Base-by-base conservation (phyloP, 37 sponge, comb jelly and placozoan species). In the Chondrosia reniformis region DNA sequence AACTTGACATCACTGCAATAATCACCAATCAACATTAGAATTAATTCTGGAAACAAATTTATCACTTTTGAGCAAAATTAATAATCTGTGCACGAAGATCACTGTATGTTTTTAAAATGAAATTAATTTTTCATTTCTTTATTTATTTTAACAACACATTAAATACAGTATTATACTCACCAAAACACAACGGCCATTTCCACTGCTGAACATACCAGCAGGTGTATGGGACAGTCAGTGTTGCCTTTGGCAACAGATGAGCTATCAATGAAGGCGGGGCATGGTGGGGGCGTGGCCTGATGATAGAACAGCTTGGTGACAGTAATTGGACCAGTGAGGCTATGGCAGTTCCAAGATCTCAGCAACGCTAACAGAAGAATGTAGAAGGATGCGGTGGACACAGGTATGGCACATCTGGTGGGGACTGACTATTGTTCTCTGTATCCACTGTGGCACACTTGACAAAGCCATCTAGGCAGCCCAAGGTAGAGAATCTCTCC, bases 391-490 rank as follows among this genome's bases (percentile, higher is more conserved):
- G 63, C 8, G n/a, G 27, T 62, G 63, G 17, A 62, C 63, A 62
- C 27, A n/a, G 54, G 15, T 19, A 19, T 49, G 17, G 15, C n/a
- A 28, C 27, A 6, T 56, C 3, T 3, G 27, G 7, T 56, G 6
- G 9, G 9, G 2, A 6, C 72, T 40, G n/a, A 69, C 72, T 40
- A 1, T 19, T 12, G 24, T 25, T 39, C 72, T 69, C 42, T 44
- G 42, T 69, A 6, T 69, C 72, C 15, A 69, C 72, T 43, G 2
- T 34, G n/a, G 72, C 40, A 40, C 72, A 69, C 43, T 69, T 36
- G 15, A 69, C 17, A 69, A 69, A 69, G 13, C 72, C 72, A 40
- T 69, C 22, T 39, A 43, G 72, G 43, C 72, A 69, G 1, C 72
- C 72, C 39, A 69, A 4, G 2, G 43, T 44, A 3, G 72, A 39